Conservation (phyloP, 1,140 invertebrate species). For the Heliconius congener region DNA sequence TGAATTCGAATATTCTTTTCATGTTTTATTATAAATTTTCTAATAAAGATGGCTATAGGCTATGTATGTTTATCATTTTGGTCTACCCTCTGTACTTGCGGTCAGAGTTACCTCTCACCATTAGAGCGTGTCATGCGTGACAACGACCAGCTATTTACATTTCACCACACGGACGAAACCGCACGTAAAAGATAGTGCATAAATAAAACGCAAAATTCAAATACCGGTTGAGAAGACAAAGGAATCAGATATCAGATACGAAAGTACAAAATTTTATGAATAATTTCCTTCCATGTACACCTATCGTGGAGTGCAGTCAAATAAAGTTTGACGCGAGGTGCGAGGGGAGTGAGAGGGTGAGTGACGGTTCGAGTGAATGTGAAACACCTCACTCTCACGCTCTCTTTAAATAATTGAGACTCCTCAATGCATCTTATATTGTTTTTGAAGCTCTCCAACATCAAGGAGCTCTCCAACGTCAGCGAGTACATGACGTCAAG, state of each 20-base stretch:
- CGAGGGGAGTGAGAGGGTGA: not conserved
- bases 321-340: slow-evolving; percentile 23
- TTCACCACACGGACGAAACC: too few species aligned
- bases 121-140: too few species aligned
- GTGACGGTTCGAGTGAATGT: not conserved
- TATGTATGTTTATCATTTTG: too few species aligned
- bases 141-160: too few species aligned
- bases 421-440: slow-evolving; percentile 11
- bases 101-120: too few species aligned
- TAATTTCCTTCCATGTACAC: slow-evolving; percentile 20
- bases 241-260: not conserved
- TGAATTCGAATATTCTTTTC: too few species aligned
- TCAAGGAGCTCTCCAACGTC: not conserved
- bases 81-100: too few species aligned
- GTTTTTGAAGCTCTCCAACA: not conserved
- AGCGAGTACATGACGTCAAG: not conserved
- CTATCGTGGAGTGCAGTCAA: slow-evolving; percentile 14
- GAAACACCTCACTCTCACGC: slow-evolving; percentile 15
- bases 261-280: slow-evolving; percentile 13
- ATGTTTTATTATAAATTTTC: too few species aligned
- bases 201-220: too few species aligned
- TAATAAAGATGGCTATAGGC: too few species aligned
- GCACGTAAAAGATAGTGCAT: too few species aligned
- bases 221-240: not conserved
- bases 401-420: slow-evolving; percentile 8